Percentiles rank a stretch among this genome's conserved stretches.
Conservation (phyloP, 23 tunicate genomes). For the Ascidia mentula region DNA sequence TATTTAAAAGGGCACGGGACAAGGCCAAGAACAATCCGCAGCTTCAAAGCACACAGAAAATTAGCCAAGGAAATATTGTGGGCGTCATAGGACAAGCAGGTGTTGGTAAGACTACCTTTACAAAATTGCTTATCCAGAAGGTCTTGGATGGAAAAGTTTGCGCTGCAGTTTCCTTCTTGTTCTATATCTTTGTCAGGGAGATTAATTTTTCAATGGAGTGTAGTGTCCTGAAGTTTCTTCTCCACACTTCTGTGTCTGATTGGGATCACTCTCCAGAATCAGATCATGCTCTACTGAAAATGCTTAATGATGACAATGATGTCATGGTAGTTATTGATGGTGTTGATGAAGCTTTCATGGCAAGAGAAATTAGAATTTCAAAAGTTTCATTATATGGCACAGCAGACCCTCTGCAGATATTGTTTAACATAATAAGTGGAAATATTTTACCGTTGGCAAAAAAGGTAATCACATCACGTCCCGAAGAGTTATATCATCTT, state of each 20-base stretch:
- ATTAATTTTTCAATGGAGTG: background rate
- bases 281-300: background rate
- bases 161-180: background rate
- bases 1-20: background rate
- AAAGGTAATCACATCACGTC: background rate
- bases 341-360: background rate
- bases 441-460: background rate
- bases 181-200: background rate
- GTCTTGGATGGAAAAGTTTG: background rate
- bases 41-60: too few relatives aligned
- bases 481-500: background rate
- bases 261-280: background rate
- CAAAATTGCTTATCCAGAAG: background rate
- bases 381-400: background rate
- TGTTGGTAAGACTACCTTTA: background rate
- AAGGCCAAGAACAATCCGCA: background rate
- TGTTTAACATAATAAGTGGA: background rate
- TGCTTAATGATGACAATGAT: background rate
- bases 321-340: background rate
- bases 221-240: background rate
- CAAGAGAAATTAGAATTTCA: background rate
- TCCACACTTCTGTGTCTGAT: background rate
- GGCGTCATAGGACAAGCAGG: background rate
- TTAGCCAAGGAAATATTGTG: background rate
- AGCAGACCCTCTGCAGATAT: background rate